Evolutionary conservation across 2,888 invertebrate genomes (phyloP).

Genomic region (Ctena decussata): DNA sequence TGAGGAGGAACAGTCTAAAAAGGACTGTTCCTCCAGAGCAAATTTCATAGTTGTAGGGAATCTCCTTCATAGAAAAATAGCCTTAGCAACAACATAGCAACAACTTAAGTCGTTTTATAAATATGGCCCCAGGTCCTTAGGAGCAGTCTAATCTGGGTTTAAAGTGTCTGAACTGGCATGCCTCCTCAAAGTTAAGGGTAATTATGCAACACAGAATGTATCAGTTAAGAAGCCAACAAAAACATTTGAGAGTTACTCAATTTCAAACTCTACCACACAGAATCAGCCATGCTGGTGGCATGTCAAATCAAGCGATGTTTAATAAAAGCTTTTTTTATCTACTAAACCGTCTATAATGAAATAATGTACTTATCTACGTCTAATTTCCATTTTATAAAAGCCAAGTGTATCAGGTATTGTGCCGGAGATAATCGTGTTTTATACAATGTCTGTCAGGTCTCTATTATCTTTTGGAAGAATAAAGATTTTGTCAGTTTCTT

Average conservation of each 20-base stretch:
- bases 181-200: too few species aligned
- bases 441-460: neutral
- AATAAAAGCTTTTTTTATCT: neutral
- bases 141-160: too few species aligned
- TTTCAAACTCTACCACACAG: neutral
- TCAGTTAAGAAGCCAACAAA: too few species aligned
- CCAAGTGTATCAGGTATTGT: neutral
- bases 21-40: too few species aligned
- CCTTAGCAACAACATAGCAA: too few species aligned
- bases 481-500: neutral
- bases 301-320: neutral
- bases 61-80: too few species aligned
- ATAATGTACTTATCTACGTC: constrained; percentile 56
- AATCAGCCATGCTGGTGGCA: neutral
- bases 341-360: constrained; percentile 4
- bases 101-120: too few species aligned
- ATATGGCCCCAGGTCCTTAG: too few species aligned
- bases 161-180: too few species aligned
- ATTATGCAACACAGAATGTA: too few species aligned
- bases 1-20: too few species aligned
- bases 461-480: neutral
- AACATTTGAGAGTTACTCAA: neutral
- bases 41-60: too few species aligned
- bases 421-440: neutral
- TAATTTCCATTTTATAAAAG: constrained; percentile 64